Evolutionary conservation across 2,888 invertebrate genomes (phyloP), one percentile per base, ranked within the genome.

Genomic region (Cotesia congregata): DNA sequence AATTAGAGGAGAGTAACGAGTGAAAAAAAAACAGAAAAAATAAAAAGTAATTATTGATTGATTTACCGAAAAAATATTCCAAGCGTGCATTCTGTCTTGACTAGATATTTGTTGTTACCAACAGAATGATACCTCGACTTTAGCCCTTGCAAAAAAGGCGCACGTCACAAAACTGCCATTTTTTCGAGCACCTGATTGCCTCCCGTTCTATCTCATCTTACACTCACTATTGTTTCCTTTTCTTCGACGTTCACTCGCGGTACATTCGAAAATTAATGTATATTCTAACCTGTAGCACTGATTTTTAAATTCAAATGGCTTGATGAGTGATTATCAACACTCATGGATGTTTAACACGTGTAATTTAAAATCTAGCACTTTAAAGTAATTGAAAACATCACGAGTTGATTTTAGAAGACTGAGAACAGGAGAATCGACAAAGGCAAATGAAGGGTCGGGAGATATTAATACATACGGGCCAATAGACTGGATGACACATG

Each of bases 131-230:
- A 62, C 30, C 39, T 6, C 60, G n/a, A 61, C 62, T 75, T 68
- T 38, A 20, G 17, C 38, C 70, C 30, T 30, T 74, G 38, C 59
- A 50, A 59, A 65, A 30, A 39, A 50, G 9, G 41, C 7, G 67
- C 83, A 82, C 83, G 80, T 83, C 82, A 84, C 82, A 80, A 83
- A 82, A 82, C 82, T 83, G 83, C 83, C 83, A 84, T 84, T 81
- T 83, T 83, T 61, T 39, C 17, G 71, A 62, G 71, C 71, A 72
- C 71, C 62, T 72, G 71, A 59, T 15, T n/a, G 39, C 20, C 7
- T 59, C 60, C 30, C 20, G 50, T 39, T 15, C 62, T 62, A 61
- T 72, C 17, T 62, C 62, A 61, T 70, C 38, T 38, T 40, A 38
- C 65, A 50, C 60, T 64, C 41, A 65, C 65, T 41, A 50, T 41